Base-by-base conservation (phyloP, 2,888 invertebrate genomes). In the Lomographa bimaculata region DNA sequence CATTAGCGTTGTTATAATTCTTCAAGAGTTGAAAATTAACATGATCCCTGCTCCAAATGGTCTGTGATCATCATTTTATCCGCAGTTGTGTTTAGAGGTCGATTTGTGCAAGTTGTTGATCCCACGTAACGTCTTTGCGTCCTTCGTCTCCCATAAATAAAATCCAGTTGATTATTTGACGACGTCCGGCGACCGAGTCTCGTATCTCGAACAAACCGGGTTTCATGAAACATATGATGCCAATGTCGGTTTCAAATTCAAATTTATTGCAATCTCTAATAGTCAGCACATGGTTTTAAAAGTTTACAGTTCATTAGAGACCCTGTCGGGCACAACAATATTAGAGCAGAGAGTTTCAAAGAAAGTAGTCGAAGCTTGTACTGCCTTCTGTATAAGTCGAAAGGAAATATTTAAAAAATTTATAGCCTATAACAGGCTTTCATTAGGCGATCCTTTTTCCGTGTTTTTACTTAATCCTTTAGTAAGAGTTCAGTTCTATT, bases 1-100 rank as follows among this genome's bases (percentile, higher is more conserved):
- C 43, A 29, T 41, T 35, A 41, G 29, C 35, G 6, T 4, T 30
- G 34, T 39, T 41, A 29, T 25, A 21, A 17, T 10, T 19, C 25
- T 7, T 26, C 7, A 5, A 7, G 4, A 5, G 16, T 23, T 11
- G 8, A n/a, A 28, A 19, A 34, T 19, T 20, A 20, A 20, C 7
- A 40, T 40, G 33, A 10, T n/a, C 6, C 5, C 3, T 1, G 6
- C 10, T 18, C 14, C 14, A 9, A 14, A 14, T 20, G 11, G 5
- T 11, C 18, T 16, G 16, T 27, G 9, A 14, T 8, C 10, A 8
- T 7, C 7, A 7, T 3, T 5, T 12, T 12, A 18, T 2, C 5
- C 8, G 11, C 32, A 16, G 19, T 21, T 25, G 0, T 16, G 5
- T 18, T 29, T 20, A 19, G 6, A 25, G 19, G 30, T 32, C 20